Evolutionary conservation across 2,888 invertebrate genomes (phyloP), one percentile per base, ranked within the genome.

Genomic region (Volucella zonaria): DNA sequence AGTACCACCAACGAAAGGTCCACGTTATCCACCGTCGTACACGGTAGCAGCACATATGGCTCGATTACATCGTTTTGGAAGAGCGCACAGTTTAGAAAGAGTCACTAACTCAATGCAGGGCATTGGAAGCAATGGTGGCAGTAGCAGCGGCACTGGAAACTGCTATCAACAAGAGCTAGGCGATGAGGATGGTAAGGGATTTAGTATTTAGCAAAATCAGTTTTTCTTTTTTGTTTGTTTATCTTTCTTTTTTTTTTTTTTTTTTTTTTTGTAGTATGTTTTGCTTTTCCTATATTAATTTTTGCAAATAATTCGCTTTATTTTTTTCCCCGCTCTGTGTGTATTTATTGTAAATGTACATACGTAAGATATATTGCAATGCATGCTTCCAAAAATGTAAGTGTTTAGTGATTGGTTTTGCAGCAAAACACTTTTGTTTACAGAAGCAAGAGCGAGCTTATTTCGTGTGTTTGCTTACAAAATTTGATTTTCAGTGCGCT

Each of bases 31-130:
- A 74, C 96, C 96, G 51, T 95, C 96, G 68, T 97, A 97, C 93
- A 95, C 95, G 90, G 94, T 96, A 87, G 97, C 97, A 66, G 96
- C 97, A 71, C 96, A 97, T 91, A 96, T 97, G 94, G 96, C 96
- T 88, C 94, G 96, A 83, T 93, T 96, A 88, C 96, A 96, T 92
- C 94, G 96, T 88, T 93, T 96, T 87, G 96, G 96, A 88, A 94
- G 96, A 88, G 96, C 96, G 64, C 96, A 96, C 93, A 96, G 96
- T 87, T 96, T 96, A 92, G 97, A 97, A 92, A 96, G 96, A 88
- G 96, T 96, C n/a, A 73, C 73, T 8, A 85, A 85, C 31, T 59
- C 81, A 62, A 67, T 77, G 58, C 76, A 71, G 45, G 54, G 70
- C 15, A 59, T 62, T 15, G 47, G 40, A 64, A 40, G 15, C 49